Conservation (phyloP, 1,140 invertebrate species). For the Triops cancriformis region DNA sequence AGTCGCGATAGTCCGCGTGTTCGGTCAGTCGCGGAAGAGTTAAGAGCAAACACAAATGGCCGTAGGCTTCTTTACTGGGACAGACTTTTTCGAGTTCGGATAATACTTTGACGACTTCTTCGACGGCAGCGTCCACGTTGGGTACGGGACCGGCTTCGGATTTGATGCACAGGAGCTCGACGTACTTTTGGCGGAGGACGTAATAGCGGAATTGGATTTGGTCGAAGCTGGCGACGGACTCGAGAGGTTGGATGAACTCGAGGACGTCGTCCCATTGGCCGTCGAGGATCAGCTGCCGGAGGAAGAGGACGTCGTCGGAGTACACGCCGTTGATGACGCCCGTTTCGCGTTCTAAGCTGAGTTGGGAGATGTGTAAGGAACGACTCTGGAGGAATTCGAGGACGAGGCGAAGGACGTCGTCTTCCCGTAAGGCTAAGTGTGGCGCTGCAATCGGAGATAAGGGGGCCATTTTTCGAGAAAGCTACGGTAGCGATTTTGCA, state of each 20-base stretch:
- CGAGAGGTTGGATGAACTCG: constrained; percentile 92
- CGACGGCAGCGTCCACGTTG: constrained; percentile 81
- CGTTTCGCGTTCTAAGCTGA: constrained; percentile 87
- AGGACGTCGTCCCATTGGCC: constrained; percentile 97
- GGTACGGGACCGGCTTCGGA: constrained; percentile 62
- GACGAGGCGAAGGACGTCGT: constrained; percentile 81
- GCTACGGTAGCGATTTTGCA: not conserved
- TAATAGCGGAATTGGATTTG: constrained; percentile 48
- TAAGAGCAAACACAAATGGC: constrained; percentile 80
- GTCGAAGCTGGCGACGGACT: constrained; percentile 53
- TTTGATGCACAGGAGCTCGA: constrained; percentile 88
- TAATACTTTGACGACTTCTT: constrained; percentile 85
- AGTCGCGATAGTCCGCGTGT: constrained; percentile 77
- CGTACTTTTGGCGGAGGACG: constrained; percentile 85
- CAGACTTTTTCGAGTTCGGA: constrained; percentile 79
- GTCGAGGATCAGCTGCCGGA: constrained; percentile 87
- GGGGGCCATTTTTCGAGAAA: not conserved
- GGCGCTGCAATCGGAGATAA: constrained; percentile 39
- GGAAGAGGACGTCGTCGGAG: constrained; percentile 84
- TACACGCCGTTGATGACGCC: constrained; percentile 85
- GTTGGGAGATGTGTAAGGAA: constrained; percentile 78
- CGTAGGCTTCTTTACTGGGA: constrained; percentile 89
- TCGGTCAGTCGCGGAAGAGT: constrained; percentile 83
- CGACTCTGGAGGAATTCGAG: constrained; percentile 87
- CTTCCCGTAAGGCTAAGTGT: constrained; percentile 72